Base-by-base conservation (phyloP, 2,797 vertebrate species). In the Chrysocyon brachyurus region DNA sequence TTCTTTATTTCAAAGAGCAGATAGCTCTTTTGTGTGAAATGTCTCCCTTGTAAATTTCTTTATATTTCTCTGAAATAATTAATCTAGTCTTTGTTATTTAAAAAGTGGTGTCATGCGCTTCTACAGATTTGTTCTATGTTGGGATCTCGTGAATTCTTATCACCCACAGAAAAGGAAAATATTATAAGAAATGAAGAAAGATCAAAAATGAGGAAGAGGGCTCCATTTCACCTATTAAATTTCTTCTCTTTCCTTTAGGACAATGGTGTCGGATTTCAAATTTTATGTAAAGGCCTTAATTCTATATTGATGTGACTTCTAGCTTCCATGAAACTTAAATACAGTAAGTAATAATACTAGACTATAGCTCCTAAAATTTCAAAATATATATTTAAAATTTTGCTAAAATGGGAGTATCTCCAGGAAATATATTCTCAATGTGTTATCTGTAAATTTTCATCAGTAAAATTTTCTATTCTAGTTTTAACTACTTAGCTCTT, bases 1-100 rank as follows among this genome's bases (percentile, higher is more conserved):
- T 96, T 93, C 33, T 86, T 93, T 95, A 75, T 95, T 91, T 94
- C 82, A 87, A 90, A 90, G 91, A 94, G 73, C 16, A 22, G n/a
- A 46, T 59, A 92, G n/a, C 46, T 96, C 12, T 95, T 96, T 94
- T 10, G 49, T 21, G 19, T 66, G 56, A 94, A 94, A 28, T 91
- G 16, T 49, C 63, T 78, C 33, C 56, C 31, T 93, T 85, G 36
- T 82, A 97, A 93, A 49, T 94, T 90, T 87, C n/a, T 78, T 83
- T 84, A 24, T 82, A 72, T 79, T 68, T 94, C 36, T 14, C 33
- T 91, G 88, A 33, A 90, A 82, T 96, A 91, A 91, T 96, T 93
- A 89, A 95, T 78, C 24, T 49, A 54, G 40, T 83, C 33, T 95
- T 88, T 90, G 40, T 82, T 85, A 87, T 85, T 94, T 96, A 81